Conservation (phyloP, 2,113 vertebrate species). For the Pituophis catenifer region DNA sequence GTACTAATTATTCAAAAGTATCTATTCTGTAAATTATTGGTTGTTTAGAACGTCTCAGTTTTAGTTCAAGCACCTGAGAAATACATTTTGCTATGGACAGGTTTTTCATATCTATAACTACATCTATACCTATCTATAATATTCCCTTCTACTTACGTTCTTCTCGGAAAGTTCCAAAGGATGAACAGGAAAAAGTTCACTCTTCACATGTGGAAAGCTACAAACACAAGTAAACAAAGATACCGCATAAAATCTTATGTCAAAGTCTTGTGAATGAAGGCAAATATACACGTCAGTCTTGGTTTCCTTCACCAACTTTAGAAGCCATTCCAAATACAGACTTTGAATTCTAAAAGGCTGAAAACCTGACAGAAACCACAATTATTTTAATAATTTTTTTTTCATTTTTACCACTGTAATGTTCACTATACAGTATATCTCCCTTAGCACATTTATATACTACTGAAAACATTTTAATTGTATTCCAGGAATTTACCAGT, state of each 20-base stretch:
- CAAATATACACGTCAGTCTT: background rate
- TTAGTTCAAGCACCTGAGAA: background rate
- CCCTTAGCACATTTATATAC: background rate
- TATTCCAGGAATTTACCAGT: background rate
- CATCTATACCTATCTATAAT: background rate
- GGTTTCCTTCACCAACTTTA: rapidly evolving
- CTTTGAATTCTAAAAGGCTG: background rate
- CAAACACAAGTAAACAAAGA: conserved; percentile 30
- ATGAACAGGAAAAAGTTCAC: conserved; percentile 90
- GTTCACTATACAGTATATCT: background rate
- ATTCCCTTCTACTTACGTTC: conserved; percentile 79
- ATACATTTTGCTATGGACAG: background rate
- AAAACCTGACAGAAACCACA: background rate
- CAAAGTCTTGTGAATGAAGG: background rate
- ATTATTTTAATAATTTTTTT: background rate
- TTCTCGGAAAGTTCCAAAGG: conserved; percentile 90
- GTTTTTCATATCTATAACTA: background rate
- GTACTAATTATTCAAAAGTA: background rate
- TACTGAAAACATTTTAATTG: background rate
- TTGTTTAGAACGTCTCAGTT: background rate
- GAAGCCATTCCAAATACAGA: background rate
- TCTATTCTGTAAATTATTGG: background rate
- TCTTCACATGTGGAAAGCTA: conserved; percentile 90
- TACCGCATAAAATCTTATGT: background rate
- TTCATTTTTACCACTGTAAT: conserved; percentile 2